Evolutionary conservation across 2,888 invertebrate species (phyloP), one percentile per base, ranked within the genome.

Genomic region (Phortica magna): DNA sequence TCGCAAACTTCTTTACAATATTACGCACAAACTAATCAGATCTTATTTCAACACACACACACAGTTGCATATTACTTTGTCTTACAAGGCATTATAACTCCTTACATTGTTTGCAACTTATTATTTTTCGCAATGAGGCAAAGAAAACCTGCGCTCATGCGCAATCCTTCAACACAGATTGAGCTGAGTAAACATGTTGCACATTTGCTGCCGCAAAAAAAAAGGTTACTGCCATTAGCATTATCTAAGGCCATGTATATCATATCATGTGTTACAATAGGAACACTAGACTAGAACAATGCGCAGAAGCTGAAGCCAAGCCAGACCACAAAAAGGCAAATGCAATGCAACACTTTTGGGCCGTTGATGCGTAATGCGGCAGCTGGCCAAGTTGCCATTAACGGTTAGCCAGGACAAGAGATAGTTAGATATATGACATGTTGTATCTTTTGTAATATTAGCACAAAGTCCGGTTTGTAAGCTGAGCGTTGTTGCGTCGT

Each of bases 401-500:
- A 31, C 74, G 39, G 14, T 53, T 53, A 53, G 12, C 55, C 55
- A 55, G 17, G n/a, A 55, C 12, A 55, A n/a, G 12, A 55, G 5
- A 6, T 10, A 55, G 14, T 55, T 12, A 14, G 14, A 68, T 10
- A 68, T 19, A 19, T 17, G 17, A 68, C 14, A n/a, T 3, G n/a
- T 65, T 3, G n/a, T 65, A 31, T 39, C 43, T 43, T 68, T 31
- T 71, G 70, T 71, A 55, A 71, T 71, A 4, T n/a, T 71, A 71
- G 55, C 22, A 53, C 55, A 68, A 55, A 31, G 70, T 71, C 70
- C 70, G 70, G 48, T 71, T n/a, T 55, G 70, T 71, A 55, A 71
- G 53, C 59, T 67, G 19, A 74, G 39, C 82, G 78, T 79, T 78
- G 81, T 82, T 80, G n/a, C 7, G 83, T 82, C 82, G 77, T 83